A percentile compares a stretch with the other conserved stretches of the same genome.
These are phyloP conservation scores for Regulus satrapa DNA, from an alignment of 2,113 vertebrate genomes.

Conservation along the genomic window DNA sequence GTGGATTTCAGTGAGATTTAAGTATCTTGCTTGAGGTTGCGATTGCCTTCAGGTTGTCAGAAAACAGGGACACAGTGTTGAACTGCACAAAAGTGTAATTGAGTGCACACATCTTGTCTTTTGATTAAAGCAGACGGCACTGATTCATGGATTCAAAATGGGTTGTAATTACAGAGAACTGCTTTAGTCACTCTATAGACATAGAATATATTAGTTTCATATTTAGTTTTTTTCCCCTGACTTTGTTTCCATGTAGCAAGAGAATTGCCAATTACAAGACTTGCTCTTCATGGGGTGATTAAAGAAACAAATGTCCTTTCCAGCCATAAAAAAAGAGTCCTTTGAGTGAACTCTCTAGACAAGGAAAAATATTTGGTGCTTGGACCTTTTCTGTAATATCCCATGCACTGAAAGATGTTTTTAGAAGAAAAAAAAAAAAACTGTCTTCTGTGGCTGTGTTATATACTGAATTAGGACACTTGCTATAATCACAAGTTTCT, in stretches of 20 bases:
- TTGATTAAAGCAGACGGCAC: neutral
- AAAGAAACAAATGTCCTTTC: slow-evolving; percentile 59
- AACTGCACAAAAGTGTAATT: neutral
- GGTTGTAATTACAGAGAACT: neutral
- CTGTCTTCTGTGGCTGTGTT: neutral
- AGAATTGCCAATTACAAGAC: neutral
- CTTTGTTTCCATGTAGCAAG: neutral
- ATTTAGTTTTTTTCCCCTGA: neutral
- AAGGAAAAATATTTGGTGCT: slow-evolving; percentile 66
- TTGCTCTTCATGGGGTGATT: slow-evolving; percentile 59
- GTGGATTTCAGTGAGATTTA: neutral
- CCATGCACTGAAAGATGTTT: neutral
- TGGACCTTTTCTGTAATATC: slow-evolving; percentile 26
- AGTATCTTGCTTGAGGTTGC: neutral
- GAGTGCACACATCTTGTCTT: neutral
- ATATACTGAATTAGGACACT: neutral
- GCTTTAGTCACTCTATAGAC: neutral
- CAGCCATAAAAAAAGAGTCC: slow-evolving; percentile 49
- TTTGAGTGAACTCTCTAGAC: slow-evolving; percentile 72
- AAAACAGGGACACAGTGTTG: neutral
- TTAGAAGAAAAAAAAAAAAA: neutral
- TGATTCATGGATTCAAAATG: neutral
- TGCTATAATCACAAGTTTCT: neutral
- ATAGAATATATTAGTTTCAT: neutral
- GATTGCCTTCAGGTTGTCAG: neutral